phyloP scores from a whole-genome alignment of 2,888 invertebrate genomes.

The Cecidostiba fungosa region DNA sequence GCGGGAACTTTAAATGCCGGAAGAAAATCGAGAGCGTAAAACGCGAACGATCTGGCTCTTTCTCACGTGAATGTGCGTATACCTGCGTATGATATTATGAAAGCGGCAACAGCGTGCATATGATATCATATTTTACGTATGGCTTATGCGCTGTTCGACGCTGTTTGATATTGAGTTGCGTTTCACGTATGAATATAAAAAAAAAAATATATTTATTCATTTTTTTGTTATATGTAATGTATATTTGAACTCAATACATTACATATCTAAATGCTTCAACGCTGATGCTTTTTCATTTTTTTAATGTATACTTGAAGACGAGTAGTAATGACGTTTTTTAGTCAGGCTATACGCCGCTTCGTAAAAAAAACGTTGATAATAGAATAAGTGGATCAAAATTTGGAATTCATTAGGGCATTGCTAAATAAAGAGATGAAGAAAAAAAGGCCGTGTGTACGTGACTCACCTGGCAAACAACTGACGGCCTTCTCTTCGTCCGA shows the following conservation, averaged over 20 bases:
- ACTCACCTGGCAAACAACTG: conserved; percentile 90
- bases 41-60: conserved; percentile 16
- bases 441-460: not conserved
- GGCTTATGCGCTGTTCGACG: too few relatives aligned
- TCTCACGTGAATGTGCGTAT: not conserved
- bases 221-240: not conserved
- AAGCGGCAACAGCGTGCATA: not conserved
- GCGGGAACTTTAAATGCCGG: conserved; percentile 31
- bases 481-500: conserved; percentile 98
- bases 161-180: not conserved
- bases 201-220: not conserved
- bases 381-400: not conserved
- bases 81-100: conserved; percentile 5
- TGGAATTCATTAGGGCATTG: not conserved
- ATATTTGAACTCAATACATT: too few relatives aligned
- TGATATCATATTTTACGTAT: not conserved
- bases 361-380: not conserved
- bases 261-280: too few relatives aligned
- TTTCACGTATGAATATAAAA: not conserved
- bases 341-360: not conserved
- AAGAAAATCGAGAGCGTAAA: conserved; percentile 32
- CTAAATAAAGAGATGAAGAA: not conserved
- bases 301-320: not conserved
- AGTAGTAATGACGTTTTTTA: not conserved
- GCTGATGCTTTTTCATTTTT: too few relatives aligned